Conservation (phyloP, 2,888 invertebrate genomes). For the Aricia artaxerxes region DNA sequence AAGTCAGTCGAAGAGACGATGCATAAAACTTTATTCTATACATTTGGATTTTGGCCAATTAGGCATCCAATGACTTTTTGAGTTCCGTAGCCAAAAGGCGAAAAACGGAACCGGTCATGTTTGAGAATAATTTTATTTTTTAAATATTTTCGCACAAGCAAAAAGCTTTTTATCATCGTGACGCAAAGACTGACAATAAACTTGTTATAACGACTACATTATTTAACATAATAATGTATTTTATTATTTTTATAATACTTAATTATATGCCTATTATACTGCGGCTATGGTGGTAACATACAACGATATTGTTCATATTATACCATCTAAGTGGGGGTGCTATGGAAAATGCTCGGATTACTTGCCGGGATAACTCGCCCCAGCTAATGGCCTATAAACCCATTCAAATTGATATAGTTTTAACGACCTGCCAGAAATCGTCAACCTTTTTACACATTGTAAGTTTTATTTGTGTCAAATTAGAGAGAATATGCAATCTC, state of each 20-base stretch:
- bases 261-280: not conserved
- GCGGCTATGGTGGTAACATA: not conserved
- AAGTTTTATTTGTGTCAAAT: not conserved
- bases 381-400: slow-evolving; percentile 37
- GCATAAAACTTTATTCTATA: no score
- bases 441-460: not conserved
- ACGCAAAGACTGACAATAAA: no score
- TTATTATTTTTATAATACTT: not conserved
- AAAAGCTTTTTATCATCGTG: no score
- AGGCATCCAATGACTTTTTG: no score
- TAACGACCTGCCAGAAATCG: not conserved
- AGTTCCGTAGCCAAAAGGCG: no score
- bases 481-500: no score
- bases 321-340: slow-evolving; percentile 34
- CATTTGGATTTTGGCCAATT: no score
- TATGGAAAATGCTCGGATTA: slow-evolving; percentile 29
- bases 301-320: slow-evolving; percentile 10
- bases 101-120: no score
- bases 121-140: no score
- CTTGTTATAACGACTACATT: no score
- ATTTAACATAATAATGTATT: not conserved
- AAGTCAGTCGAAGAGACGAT: no score
- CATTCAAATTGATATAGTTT: slow-evolving; percentile 38
- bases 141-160: no score
- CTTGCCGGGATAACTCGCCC: slow-evolving; percentile 18